Percentiles rank a stretch among this genome's conserved stretches.
Conservation (phyloP, 2,797 vertebrate species). For the Sebastolobus altivelis region DNA sequence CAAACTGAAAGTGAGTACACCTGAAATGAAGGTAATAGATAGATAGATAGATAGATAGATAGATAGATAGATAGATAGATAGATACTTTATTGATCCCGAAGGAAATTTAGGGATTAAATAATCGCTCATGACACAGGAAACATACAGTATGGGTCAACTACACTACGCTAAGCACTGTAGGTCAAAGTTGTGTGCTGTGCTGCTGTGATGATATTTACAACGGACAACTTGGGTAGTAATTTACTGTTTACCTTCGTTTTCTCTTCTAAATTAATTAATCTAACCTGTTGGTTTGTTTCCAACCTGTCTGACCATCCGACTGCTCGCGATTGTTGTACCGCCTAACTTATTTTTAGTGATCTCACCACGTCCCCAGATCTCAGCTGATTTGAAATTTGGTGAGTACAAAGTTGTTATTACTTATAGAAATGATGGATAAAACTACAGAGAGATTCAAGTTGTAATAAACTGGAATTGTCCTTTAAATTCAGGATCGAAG, state of each 20-base stretch:
- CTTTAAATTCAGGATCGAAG: no score
- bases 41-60: no score
- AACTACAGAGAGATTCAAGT: neutral
- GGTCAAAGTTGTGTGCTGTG: neutral
- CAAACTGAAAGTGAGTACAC: neutral
- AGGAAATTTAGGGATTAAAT: no score
- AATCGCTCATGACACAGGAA: neutral
- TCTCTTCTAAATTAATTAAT: neutral
- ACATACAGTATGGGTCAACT: no score
- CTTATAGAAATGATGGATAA: neutral
- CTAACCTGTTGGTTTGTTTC: no score
- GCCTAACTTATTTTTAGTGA: neutral
- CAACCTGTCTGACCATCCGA: no score
- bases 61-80: no score
- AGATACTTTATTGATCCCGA: no score
- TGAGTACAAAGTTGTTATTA: neutral
- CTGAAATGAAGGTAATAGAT: neutral
- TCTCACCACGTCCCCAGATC: neutral
- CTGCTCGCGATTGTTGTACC: neutral
- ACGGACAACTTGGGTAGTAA: no score
- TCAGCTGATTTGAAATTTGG: neutral
- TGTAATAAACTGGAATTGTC: no score
- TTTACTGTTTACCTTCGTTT: neutral
- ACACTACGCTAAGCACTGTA: neutral
- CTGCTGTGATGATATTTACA: neutral